A percentile compares a stretch with the other conserved stretches of the same genome.
Evolutionary conservation across 2,888 invertebrate genomes (phyloP).

Genomic region (Anagyrus pseudococci): DNA sequence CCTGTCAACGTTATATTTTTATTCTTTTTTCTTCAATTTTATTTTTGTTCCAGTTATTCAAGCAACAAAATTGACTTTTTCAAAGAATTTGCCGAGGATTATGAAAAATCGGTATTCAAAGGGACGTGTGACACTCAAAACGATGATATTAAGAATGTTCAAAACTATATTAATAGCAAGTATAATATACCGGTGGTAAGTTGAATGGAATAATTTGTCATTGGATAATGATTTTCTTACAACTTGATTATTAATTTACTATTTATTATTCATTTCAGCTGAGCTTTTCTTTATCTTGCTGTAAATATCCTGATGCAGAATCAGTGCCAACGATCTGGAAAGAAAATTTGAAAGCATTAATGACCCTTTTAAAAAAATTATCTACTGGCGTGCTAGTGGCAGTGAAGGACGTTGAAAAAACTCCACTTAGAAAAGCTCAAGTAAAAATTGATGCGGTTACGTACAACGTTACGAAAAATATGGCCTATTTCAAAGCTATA

Average conservation of each 20-base stretch:
- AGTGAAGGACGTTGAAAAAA: conserved; percentile 70
- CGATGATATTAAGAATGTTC: conserved; percentile 48
- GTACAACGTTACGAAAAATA: conserved; percentile 72
- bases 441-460: conserved; percentile 71
- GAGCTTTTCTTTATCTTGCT: conserved; percentile 72
- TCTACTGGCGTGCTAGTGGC: conserved; percentile 51
- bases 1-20: not conserved
- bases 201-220: too few relatives aligned
- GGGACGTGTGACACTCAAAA: conserved; percentile 47
- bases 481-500: conserved; percentile 76
- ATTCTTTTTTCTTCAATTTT: conserved; percentile 17
- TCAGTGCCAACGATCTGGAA: conserved; percentile 57
- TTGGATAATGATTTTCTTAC: too few relatives aligned
- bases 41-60: conserved; percentile 60
- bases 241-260: too few relatives aligned
- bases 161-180: conserved; percentile 65
- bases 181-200: conserved; percentile 69
- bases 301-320: conserved; percentile 76
- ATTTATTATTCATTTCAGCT: conserved; percentile 44
- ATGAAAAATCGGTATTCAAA: conserved; percentile 64
- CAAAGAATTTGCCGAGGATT: conserved; percentile 48
- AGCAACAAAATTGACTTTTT: conserved; percentile 61
- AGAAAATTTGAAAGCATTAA: conserved; percentile 54
- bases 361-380: conserved; percentile 50
- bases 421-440: conserved; percentile 74